phyloP scores from a whole-genome alignment of 2,888 invertebrate genomes.

The Herminia tarsipennalis region DNA sequence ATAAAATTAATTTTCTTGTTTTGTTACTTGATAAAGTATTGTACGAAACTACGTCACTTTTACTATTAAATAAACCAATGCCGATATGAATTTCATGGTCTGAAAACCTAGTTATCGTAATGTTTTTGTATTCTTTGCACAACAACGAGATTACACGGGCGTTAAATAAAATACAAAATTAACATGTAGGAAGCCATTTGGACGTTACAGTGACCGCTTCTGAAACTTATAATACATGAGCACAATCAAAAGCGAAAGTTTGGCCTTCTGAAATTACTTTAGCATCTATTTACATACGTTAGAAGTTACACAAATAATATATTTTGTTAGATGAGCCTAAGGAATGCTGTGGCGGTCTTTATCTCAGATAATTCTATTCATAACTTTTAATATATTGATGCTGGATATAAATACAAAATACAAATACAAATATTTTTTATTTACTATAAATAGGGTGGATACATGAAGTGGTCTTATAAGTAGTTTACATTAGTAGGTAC shows the following conservation, averaged over 20 bases:
- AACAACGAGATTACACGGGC: not conserved
- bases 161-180: conserved; percentile 1
- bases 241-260: not conserved
- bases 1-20: conserved; percentile 22
- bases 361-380: no score
- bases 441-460: no score
- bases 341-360: no score
- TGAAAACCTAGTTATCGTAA: conserved; percentile 11
- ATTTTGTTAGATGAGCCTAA: no score
- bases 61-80: conserved; percentile 12
- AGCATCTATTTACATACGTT: no score
- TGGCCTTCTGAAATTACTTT: no score
- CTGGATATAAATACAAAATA: no score
- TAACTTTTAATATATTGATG: no score
- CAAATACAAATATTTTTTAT: no score
- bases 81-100: conserved; percentile 12
- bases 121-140: not conserved
- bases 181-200: not conserved
- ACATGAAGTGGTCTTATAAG: no score
- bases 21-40: conserved; percentile 34
- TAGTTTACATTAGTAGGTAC: no score
- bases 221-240: not conserved
- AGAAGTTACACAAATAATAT: not conserved
- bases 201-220: not conserved
- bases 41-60: conserved; percentile 7